These are phyloP conservation scores for Lottia scabra DNA, from an alignment of 2,888 invertebrate species.

Conservation along the genomic window DNA sequence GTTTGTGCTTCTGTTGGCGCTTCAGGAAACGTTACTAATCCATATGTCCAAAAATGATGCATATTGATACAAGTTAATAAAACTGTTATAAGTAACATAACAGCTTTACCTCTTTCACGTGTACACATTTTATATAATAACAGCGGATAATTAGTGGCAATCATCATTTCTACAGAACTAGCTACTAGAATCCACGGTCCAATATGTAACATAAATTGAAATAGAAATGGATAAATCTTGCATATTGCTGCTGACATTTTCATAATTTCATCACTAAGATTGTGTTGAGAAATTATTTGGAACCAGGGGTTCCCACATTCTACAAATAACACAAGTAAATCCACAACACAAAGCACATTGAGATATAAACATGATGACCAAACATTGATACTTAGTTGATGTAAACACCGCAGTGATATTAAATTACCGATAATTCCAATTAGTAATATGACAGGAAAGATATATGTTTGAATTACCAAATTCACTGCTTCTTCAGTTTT, in stretches of 20 bases:
- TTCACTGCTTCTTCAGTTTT: constrained; percentile 13
- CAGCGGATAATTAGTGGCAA: constrained; percentile 52
- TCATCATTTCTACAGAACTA: constrained; percentile 55
- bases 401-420: constrained; percentile 36
- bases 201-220: constrained; percentile 54
- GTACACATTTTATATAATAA: constrained; percentile 59
- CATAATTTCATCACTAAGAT: constrained; percentile 47
- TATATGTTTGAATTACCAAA: constrained; percentile 39
- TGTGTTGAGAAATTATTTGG: constrained; percentile 34
- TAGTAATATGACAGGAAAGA: constrained; percentile 54
- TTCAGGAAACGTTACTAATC: constrained; percentile 42
- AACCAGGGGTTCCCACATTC: constrained; percentile 63
- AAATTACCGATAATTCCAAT: constrained; percentile 59
- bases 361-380: constrained; percentile 66
- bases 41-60: constrained; percentile 67
- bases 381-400: constrained; percentile 51
- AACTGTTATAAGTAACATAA: constrained; percentile 61
- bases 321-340: constrained; percentile 58
- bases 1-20: constrained; percentile 25
- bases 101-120: constrained; percentile 56
- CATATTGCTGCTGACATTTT: constrained; percentile 59
- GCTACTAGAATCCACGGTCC: constrained; percentile 62
- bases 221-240: constrained; percentile 62
- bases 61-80: constrained; percentile 63
- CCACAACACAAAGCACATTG: constrained; percentile 49